Conservation (phyloP, 2,797 vertebrate genomes). For the Rhabdomys pumilio region DNA sequence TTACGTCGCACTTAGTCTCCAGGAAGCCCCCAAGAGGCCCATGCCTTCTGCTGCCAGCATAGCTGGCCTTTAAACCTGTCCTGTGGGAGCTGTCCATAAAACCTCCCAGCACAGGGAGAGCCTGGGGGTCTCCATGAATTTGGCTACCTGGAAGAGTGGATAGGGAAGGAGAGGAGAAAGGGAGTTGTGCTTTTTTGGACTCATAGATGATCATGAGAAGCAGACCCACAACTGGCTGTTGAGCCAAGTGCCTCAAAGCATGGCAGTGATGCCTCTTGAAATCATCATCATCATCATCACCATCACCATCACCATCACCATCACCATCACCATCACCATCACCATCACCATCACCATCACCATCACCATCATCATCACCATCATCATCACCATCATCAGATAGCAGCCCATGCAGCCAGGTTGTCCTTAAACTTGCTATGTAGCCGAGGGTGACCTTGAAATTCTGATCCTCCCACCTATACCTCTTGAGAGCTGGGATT, state of each 20-base stretch:
- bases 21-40: background rate
- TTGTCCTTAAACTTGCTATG: background rate
- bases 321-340: too few relatives aligned
- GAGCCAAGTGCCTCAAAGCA: too few relatives aligned
- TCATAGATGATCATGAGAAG: background rate
- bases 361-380: too few relatives aligned
- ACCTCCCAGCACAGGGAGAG: background rate
- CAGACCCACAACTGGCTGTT: too few relatives aligned
- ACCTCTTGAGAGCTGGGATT: background rate
- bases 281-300: too few relatives aligned
- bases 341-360: too few relatives aligned
- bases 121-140: background rate
- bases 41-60: background rate
- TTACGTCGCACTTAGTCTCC: background rate
- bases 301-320: too few relatives aligned
- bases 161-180: background rate
- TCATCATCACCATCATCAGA: too few relatives aligned
- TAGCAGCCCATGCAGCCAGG: background rate
- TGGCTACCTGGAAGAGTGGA: background rate
- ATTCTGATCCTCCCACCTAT: background rate
- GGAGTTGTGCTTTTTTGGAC: background rate
- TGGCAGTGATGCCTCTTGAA: background rate
- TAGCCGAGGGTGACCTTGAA: background rate
- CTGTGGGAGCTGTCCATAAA: background rate
- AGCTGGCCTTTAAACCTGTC: conserved; percentile 37